phyloP scores from a whole-genome alignment of 2,797 vertebrate species.

The Gymnoscopelus braueri region DNA sequence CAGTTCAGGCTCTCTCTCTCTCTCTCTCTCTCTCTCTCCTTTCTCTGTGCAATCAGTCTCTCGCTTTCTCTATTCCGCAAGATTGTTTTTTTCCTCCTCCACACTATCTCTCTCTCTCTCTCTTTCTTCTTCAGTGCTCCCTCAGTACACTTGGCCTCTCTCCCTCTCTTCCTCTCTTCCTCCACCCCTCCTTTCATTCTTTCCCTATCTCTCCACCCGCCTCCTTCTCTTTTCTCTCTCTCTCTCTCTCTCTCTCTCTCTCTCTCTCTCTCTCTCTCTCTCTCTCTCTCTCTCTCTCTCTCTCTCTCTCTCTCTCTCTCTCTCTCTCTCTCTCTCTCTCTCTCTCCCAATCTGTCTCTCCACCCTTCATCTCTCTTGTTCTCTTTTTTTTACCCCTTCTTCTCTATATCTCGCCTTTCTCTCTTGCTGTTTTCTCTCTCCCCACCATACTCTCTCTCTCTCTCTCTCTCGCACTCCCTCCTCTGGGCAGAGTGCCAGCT shows the following conservation, averaged over 20 bases:
- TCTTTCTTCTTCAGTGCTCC: constrained; percentile 32
- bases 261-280: too few species aligned
- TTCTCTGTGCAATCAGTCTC: constrained; percentile 48
- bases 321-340: too few species aligned
- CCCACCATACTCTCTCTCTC: constrained; percentile 5
- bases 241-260: too few species aligned
- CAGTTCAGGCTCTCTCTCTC: constrained; percentile 49
- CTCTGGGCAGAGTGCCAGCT: constrained; percentile 76
- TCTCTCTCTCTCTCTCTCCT: constrained; percentile 17
- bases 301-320: not conserved
- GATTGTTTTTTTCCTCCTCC: constrained; percentile 54
- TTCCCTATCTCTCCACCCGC: constrained; percentile 2
- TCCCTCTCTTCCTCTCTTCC: constrained; percentile 33
- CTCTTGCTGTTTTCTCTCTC: constrained; percentile 16
- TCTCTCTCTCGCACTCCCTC: constrained; percentile 43
- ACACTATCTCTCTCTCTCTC: constrained; percentile 45
- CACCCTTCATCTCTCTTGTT: too few species aligned
- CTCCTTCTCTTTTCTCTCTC: not conserved
- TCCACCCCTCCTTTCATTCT: not conserved
- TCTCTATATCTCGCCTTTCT: constrained; percentile 57
- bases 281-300: not conserved
- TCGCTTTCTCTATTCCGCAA: constrained; percentile 47
- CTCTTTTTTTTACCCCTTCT: constrained; percentile 49
- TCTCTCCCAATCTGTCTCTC: too few species aligned
- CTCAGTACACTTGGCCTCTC: constrained; percentile 60